Base-by-base conservation (phyloP, 2,888 invertebrate genomes). In the Brassicogethes aeneus region DNA sequence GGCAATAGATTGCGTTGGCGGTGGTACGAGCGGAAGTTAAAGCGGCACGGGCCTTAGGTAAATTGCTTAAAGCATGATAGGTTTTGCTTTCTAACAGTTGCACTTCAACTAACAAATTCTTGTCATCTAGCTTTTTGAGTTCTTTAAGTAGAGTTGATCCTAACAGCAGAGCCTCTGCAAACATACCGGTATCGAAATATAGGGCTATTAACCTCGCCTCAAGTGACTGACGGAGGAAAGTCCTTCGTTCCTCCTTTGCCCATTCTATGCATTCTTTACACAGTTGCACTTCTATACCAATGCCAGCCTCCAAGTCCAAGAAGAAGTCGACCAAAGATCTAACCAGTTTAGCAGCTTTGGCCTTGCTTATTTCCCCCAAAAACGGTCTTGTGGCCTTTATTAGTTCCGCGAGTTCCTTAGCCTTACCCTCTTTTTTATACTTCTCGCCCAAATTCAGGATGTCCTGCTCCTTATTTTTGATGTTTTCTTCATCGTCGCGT, bases 241-340 rank as follows among this genome's bases (percentile, higher is more conserved):
- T 96, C 53, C 99, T 81, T 52, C 94, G 86, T 68, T 99, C 97
- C 62, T 92, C 89, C 66, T 94, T 94, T 17, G 99, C 95, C 99
- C 99, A 99, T 72, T 95, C 92, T 72, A 99, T 99, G 72, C 96
- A 97, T 72, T 99, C 97, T 72, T 89, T 89, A 69, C 91, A 91
- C 46, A 92, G 71, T 69, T 90, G 85, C 39, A 87, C 87, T 75
- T 95, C 95, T 48, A 91, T 91, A 39, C 96, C 96, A 50, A 93
- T 94, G 37, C 87, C 90, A 48, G 94, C 94, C 68, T 97, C 95
- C 70, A 99, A 80, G 65, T 95, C 96, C 54, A 99, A 72, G 70
- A 99, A 99, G 73, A 94, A 84, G 68, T 99, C 99, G 8, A 99
- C 96, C 54, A 99, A 74, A 15, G 92, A 89, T 49, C 97, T 80